Percentiles rank a stretch among this genome's conserved stretches.
Conservation (phyloP, 1,140 invertebrate genomes). For the Scaptomyza graminum region DNA sequence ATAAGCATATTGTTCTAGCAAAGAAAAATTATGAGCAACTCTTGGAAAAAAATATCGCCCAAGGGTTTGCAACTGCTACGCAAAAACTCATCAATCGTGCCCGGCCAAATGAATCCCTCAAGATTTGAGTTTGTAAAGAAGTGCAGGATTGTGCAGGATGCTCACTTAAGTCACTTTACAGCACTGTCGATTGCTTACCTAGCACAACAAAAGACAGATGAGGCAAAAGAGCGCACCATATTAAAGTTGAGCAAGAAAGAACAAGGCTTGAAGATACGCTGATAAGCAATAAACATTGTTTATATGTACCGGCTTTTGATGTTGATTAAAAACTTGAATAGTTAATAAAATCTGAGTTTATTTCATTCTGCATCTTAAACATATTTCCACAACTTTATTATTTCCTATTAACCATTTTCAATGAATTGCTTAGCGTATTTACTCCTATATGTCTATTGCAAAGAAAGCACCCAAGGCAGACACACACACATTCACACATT, state of each 20-base stretch:
- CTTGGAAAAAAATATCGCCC: not conserved
- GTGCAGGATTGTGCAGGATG: too few species aligned
- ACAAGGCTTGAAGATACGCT: too few species aligned
- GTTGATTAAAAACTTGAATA: too few species aligned
- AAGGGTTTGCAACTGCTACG: not conserved
- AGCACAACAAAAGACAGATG: constrained; percentile 26
- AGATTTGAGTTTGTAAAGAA: not conserved
- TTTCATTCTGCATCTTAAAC: too few species aligned
- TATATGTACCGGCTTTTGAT: too few species aligned
- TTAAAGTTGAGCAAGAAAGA: constrained; percentile 34
- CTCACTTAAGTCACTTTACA: not conserved
- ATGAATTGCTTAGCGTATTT: not conserved
- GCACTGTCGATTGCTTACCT: constrained; percentile 34
- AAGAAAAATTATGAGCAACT: not conserved
- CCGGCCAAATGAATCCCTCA: not conserved
- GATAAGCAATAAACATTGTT: too few species aligned
- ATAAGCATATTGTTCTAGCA: not conserved
- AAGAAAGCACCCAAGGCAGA: not conserved
- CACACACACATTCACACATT: constrained; percentile 3
- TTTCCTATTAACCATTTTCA: too few species aligned
- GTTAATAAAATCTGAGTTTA: too few species aligned
- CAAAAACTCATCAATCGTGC: not conserved
- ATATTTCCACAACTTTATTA: too few species aligned
- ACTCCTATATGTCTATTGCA: not conserved
- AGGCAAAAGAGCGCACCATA: constrained; percentile 13